phyloP scores from a whole-genome alignment of 2,888 invertebrate species.

The Malthinus flaveolus region DNA sequence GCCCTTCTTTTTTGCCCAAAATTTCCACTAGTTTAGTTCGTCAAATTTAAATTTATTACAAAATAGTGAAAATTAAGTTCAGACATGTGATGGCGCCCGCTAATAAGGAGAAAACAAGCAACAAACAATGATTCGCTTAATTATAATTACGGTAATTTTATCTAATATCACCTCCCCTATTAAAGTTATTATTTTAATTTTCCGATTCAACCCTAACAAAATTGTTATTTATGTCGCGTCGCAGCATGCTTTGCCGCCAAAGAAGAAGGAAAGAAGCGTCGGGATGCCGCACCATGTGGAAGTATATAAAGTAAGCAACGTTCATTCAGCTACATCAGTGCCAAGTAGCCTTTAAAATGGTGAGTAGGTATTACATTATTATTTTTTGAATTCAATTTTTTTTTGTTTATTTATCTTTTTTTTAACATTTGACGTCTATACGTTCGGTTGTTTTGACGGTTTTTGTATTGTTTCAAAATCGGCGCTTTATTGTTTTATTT shows the following conservation, averaged over 20 bases:
- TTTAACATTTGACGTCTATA: too few species aligned
- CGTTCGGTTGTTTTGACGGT: too few species aligned
- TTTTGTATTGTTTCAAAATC: too few species aligned
- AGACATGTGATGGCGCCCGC: slow-evolving; percentile 14
- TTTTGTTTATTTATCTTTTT: background rate
- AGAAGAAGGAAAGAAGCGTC: slow-evolving; percentile 19
- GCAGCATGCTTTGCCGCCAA: slow-evolving; percentile 21
- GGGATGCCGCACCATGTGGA: slow-evolving; percentile 17
- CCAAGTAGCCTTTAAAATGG: slow-evolving; percentile 34
- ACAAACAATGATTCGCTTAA: slow-evolving; percentile 19
- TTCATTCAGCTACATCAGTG: slow-evolving; percentile 12
- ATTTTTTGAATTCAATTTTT: slow-evolving; percentile 11
- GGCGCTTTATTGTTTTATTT: too few species aligned
- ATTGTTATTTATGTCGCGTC: slow-evolving; percentile 25
- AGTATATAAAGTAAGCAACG: slow-evolving; percentile 21
- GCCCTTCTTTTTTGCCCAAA: too few species aligned
- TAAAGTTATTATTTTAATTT: slow-evolving; percentile 21
- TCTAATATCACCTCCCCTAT: slow-evolving; percentile 15
- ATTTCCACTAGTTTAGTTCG: too few species aligned
- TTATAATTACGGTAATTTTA: slow-evolving; percentile 29
- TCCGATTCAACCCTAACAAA: slow-evolving; percentile 22
- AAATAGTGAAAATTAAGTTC: background rate
- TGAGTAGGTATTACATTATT: too few species aligned
- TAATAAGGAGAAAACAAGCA: slow-evolving; percentile 7
- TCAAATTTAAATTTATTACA: too few species aligned